Base-by-base conservation (phyloP, 2,113 vertebrate species). In the Menidia beryllina region DNA sequence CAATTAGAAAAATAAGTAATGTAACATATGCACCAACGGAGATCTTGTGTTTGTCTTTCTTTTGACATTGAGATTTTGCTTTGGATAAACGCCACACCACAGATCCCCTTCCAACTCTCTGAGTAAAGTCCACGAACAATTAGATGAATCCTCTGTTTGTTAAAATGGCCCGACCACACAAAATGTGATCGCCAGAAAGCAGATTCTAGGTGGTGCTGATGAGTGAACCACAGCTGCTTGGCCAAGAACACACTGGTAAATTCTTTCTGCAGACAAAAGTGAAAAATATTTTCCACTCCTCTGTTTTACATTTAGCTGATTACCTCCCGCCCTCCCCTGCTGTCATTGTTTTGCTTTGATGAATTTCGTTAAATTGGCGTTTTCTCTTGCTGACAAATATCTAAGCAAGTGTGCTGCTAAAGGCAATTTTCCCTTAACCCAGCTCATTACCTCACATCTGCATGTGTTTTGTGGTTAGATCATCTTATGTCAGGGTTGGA, bases 1-100 rank as follows among this genome's bases (percentile, higher is more conserved):
- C 86, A 93, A 91, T 92, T 93, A 91, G 86, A 87, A 85, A 91
- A 92, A 91, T 91, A 92, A 93, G 89, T 90, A 87, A 88, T 81
- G 81, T 88, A 91, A 91, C 92, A 88, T 86, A 92, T 91, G 92
- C 90, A 86, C 83, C 83, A 69, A 79, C 90, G 86, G 89, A 88
- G 82, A 86, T 88, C 75, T 63, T 65, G 59, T 74, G 82, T 79
- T 88, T 68, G 86, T 84, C 88, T 91, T 92, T 91, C 82, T 84
- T 86, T 78, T 88, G 91, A 93, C 91, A 91, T 87, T 89, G 91
- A 90, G 78, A 77, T 64, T 67, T 75, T 47, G 41, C 49, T 77
- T 34, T 24, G 20, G 54, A 81, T 63, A 69, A 82, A 75, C 45
- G 72, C 23, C 2, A 41, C 15, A 19, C 30, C 3, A 1, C 45